These are phyloP conservation scores for Bombus polaris DNA, from an alignment of 1,140 invertebrate species.

Conservation along the genomic window DNA sequence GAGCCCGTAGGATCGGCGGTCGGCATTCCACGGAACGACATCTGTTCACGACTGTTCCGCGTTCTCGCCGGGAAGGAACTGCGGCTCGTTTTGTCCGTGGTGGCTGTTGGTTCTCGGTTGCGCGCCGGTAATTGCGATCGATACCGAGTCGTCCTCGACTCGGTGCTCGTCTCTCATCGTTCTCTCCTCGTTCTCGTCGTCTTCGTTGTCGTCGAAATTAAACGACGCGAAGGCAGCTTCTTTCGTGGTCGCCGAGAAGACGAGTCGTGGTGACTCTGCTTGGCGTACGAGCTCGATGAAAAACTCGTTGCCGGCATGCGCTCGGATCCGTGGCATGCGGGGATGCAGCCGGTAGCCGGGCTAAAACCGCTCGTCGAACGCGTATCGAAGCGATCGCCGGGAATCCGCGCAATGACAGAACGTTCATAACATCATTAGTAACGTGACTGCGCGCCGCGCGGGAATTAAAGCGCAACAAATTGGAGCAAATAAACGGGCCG, in stretches of 20 bases:
- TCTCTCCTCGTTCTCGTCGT: neutral
- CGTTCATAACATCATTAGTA: conserved; percentile 49
- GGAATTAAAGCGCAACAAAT: conserved; percentile 22
- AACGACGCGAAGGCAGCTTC: conserved; percentile 48
- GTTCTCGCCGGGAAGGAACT: conserved; percentile 63
- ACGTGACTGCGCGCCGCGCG: conserved; percentile 22
- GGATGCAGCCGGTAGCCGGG: neutral
- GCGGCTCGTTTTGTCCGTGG: conserved; percentile 56
- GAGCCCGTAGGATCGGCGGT: conserved; percentile 49
- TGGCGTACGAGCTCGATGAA: conserved; percentile 14
- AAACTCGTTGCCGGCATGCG: conserved; percentile 37
- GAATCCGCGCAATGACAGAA: conserved; percentile 44
- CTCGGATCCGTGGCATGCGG: conserved; percentile 15
- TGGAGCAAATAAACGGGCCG: neutral
- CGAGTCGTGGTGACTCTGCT: neutral
- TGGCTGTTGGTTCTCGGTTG: neutral
- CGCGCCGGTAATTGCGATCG: conserved; percentile 68
- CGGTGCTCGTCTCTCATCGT: conserved; percentile 16
- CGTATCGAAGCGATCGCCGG: conserved; percentile 33
- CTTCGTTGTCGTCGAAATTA: conserved; percentile 59
- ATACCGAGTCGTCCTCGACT: conserved; percentile 58
- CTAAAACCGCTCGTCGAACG: conserved; percentile 19
- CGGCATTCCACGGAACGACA: conserved; percentile 70
- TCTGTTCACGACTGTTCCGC: conserved; percentile 71
- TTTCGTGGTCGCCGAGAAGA: conserved; percentile 37